Evolutionary conservation across 1,140 invertebrate genomes (phyloP).

Genomic region (Bombus ignitus): DNA sequence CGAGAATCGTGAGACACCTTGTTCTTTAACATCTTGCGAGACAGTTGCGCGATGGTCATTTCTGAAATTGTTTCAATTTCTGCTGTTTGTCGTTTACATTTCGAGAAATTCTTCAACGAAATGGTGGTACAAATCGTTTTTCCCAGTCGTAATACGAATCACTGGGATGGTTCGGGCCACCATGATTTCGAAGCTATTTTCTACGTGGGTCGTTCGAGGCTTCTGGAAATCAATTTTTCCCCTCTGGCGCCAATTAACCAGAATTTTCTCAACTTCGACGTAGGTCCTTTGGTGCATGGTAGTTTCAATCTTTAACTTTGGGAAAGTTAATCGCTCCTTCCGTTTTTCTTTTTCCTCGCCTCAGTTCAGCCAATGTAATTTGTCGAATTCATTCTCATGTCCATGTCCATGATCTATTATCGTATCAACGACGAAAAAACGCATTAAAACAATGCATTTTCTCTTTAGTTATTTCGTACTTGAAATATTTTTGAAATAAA

Average conservation of each 20-base stretch:
- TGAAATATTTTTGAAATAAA: not conserved
- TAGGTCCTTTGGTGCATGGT: conserved; percentile 49
- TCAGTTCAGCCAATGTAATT: conserved; percentile 18
- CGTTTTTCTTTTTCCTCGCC: not conserved
- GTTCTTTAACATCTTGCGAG: not conserved
- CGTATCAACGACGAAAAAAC: too few species aligned
- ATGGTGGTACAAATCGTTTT: conserved; percentile 6
- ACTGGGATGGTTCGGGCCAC: conserved; percentile 35
- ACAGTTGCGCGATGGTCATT: not conserved
- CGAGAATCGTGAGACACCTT: not conserved
- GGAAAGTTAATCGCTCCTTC: conserved; percentile 57
- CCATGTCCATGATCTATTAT: not conserved
- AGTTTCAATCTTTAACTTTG: conserved; percentile 18
- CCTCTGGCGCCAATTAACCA: conserved; percentile 61
- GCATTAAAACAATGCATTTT: not conserved
- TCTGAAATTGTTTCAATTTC: not conserved
- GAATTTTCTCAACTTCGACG: conserved; percentile 64
- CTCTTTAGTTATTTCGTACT: not conserved
- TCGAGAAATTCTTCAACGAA: not conserved
- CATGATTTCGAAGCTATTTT: conserved; percentile 45
- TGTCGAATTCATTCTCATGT: conserved; percentile 22
- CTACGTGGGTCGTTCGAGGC: conserved; percentile 38
- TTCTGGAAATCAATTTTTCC: conserved; percentile 67
- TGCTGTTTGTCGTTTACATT: not conserved
- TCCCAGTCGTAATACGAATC: conserved; percentile 49